phyloP scores from a whole-genome alignment of 2,888 invertebrate genomes.

The Willowsia nigromaculata region DNA sequence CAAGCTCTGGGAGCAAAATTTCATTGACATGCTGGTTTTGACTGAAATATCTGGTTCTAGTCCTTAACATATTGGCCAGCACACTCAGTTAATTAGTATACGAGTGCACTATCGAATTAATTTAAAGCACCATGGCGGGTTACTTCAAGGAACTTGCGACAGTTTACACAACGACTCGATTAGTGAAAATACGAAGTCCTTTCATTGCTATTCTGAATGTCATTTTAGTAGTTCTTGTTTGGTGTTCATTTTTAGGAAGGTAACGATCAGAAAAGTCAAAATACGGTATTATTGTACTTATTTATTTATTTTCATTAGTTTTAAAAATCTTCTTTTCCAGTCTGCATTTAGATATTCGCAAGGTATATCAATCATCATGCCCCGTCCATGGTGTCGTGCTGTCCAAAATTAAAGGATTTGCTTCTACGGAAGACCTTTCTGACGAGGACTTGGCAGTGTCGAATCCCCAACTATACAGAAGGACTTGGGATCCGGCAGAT shows the following conservation, averaged over 20 bases:
- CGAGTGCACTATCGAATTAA: too few species aligned
- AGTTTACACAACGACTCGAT: not conserved
- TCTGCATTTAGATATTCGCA: conserved; percentile 58
- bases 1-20: not conserved
- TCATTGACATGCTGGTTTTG: not conserved
- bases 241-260: conserved; percentile 35
- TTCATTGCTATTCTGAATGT: not conserved
- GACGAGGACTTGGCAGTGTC: conserved; percentile 69
- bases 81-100: too few species aligned
- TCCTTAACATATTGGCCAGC: too few species aligned
- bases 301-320: not conserved
- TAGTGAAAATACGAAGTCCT: not conserved
- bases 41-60: not conserved
- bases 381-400: conserved; percentile 79
- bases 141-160: conserved; percentile 12
- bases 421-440: conserved; percentile 79
- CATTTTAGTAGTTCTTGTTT: not conserved
- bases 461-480: conserved; percentile 76
- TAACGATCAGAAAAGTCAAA: not conserved
- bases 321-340: not conserved
- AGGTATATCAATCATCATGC: conserved; percentile 63
- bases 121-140: not conserved
- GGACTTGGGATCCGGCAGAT: conserved; percentile 73
- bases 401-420: conserved; percentile 82
- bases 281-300: not conserved